phyloP scores from a whole-genome alignment of 2,888 invertebrate species.

The Creontiades dilutus region DNA sequence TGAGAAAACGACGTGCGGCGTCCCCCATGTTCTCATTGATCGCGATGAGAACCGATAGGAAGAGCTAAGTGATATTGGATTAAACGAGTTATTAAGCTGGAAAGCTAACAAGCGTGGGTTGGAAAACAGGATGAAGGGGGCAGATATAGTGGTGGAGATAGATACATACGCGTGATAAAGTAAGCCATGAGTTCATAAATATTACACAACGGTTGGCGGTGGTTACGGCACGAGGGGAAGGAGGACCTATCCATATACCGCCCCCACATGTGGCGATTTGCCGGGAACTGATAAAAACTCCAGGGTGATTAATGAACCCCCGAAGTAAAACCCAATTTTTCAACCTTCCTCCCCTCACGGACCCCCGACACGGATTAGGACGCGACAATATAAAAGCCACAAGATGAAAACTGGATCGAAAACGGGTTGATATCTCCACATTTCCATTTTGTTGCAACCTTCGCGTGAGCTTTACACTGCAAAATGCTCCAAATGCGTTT shows the following conservation, averaged over 20 bases:
- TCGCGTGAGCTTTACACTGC: not conserved
- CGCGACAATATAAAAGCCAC: constrained; percentile 8
- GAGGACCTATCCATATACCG: constrained; percentile 1
- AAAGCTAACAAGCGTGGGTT: constrained; percentile 24
- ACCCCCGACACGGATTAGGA: not conserved
- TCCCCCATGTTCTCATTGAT: constrained; percentile 7
- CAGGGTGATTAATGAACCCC: constrained; percentile 53
- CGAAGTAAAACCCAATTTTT: constrained; percentile 51
- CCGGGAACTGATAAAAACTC: constrained; percentile 54
- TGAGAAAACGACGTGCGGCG: not conserved
- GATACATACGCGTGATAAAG: constrained; percentile 10
- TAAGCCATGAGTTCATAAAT: constrained; percentile 22
- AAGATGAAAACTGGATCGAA: not conserved
- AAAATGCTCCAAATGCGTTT: not conserved
- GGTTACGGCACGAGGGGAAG: not conserved
- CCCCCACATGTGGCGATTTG: constrained; percentile 44
- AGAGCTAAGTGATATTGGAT: constrained; percentile 39
- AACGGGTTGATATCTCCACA: not conserved
- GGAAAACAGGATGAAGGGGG: constrained; percentile 11
- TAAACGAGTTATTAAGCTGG: constrained; percentile 19
- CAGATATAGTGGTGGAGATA: constrained; percentile 9
- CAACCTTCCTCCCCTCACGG: constrained; percentile 6
- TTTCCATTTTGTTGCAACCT: not conserved
- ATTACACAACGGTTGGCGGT: not conserved
- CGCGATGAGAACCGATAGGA: not conserved